Evolutionary conservation across 2,113 vertebrate genomes (phyloP).

Genomic region (Alexandromys fortis): DNA sequence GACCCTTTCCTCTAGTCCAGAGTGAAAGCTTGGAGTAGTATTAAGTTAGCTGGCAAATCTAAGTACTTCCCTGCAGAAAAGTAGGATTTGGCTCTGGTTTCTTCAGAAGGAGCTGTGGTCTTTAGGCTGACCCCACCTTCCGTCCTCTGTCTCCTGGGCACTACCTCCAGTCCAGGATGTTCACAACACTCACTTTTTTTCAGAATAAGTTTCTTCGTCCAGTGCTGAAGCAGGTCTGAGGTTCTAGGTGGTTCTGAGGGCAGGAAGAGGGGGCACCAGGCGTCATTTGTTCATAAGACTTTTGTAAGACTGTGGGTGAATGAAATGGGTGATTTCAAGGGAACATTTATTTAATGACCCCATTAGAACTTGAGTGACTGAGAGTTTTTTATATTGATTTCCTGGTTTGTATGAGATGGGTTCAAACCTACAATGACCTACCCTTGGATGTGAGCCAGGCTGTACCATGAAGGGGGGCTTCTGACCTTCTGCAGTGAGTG

Average conservation of each 20-base stretch:
- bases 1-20: neutral
- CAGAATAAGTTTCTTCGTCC: no score
- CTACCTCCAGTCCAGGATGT: neutral
- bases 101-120: neutral
- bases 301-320: neutral
- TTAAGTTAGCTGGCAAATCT: no score
- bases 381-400: neutral
- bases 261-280: neutral
- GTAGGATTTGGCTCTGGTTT: neutral
- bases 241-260: neutral
- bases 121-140: fast-evolving
- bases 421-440: neutral
- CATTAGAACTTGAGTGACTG: neutral
- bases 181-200: neutral
- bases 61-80: neutral
- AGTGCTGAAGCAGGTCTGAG: neutral
- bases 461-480: neutral
- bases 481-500: neutral
- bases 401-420: neutral
- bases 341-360: neutral
- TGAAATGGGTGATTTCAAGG: neutral
- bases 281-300: neutral
- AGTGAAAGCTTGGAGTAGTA: neutral
- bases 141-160: neutral
- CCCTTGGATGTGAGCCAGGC: neutral